A percentile compares a stretch with the other conserved stretches of the same genome.
These are phyloP conservation scores for Enteromius radiatus DNA, from an alignment of 2,797 vertebrate genomes.

Conservation along the genomic window DNA sequence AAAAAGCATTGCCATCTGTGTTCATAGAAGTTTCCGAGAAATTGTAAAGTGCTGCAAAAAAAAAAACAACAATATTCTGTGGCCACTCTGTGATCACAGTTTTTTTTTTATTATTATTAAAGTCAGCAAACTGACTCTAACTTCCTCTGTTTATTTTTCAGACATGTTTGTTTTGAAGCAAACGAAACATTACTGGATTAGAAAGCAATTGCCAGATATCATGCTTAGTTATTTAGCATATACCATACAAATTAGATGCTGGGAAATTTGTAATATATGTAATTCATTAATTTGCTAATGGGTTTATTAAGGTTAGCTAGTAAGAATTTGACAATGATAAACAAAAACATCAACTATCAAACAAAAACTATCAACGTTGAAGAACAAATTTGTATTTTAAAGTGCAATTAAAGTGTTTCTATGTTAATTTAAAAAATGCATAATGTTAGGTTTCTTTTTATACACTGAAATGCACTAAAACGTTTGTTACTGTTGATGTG, in stretches of 20 bases:
- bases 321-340: neutral
- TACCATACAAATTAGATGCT: constrained; percentile 11
- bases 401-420: constrained; percentile 74
- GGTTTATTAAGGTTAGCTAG: neutral
- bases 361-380: too few relatives aligned
- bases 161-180: constrained; percentile 20
- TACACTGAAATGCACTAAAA: constrained; percentile 49
- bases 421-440: constrained; percentile 53
- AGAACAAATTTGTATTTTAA: constrained; percentile 58
- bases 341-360: too few relatives aligned
- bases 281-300: constrained; percentile 25
- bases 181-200: constrained; percentile 33
- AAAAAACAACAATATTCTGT: neutral
- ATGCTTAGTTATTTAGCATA: constrained; percentile 32
- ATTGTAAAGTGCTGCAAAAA: constrained; percentile 38
- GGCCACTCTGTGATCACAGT: neutral
- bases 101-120: neutral
- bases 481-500: constrained; percentile 43
- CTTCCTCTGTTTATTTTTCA: constrained; percentile 23
- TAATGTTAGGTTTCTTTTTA: constrained; percentile 50
- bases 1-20: neutral
- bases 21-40: constrained; percentile 35
- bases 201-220: constrained; percentile 39
- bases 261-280: neutral
- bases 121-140: constrained; percentile 23